Evolutionary conservation across 2,888 invertebrate species (phyloP).

Genomic region (Unio delphinus): DNA sequence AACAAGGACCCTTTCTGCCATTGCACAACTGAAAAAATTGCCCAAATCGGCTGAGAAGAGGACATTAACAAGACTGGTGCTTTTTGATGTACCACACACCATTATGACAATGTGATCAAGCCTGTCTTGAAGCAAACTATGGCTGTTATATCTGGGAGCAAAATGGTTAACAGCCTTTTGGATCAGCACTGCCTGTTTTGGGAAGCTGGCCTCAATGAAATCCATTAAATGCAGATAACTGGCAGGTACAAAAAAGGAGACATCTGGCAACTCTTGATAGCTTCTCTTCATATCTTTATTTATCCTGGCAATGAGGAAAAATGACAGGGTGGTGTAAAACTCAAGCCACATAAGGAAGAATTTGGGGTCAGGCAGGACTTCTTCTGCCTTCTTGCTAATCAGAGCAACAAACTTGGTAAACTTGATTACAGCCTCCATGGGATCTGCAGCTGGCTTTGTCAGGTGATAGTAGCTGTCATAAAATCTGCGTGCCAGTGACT

Average conservation of each 20-base stretch:
- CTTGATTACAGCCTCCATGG: slow-evolving; percentile 28
- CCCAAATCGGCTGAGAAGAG: slow-evolving; percentile 12
- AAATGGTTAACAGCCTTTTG: slow-evolving; percentile 23
- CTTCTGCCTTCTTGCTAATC: slow-evolving; percentile 7
- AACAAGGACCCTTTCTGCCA: slow-evolving; percentile 47
- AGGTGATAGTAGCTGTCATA: slow-evolving; percentile 19
- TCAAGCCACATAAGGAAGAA: slow-evolving; percentile 41
- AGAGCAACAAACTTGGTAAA: slow-evolving; percentile 36
- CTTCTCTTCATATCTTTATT: slow-evolving; percentile 1
- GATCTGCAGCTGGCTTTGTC: slow-evolving; percentile 14
- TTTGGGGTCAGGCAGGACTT: slow-evolving; percentile 25
- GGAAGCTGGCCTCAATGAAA: slow-evolving; percentile 38
- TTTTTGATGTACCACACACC: slow-evolving; percentile 19
- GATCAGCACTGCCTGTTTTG: slow-evolving; percentile 12
- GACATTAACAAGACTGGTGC: slow-evolving; percentile 20
- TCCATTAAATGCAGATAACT: slow-evolving; percentile 31
- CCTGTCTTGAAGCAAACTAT: slow-evolving; percentile 15
- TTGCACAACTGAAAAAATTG: slow-evolving; percentile 8
- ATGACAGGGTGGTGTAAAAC: slow-evolving; percentile 23
- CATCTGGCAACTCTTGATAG: slow-evolving; percentile 13
- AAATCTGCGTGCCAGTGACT: slow-evolving; percentile 18
- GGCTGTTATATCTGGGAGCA: slow-evolving; percentile 1
- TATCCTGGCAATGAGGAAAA: slow-evolving; percentile 34
- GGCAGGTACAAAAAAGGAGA: slow-evolving; percentile 34
- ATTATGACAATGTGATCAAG: slow-evolving; percentile 25